Evolutionary conservation across 35 echinoderm and acorn worm genomes (phyloP).

Genomic region (Diadema setosum): DNA sequence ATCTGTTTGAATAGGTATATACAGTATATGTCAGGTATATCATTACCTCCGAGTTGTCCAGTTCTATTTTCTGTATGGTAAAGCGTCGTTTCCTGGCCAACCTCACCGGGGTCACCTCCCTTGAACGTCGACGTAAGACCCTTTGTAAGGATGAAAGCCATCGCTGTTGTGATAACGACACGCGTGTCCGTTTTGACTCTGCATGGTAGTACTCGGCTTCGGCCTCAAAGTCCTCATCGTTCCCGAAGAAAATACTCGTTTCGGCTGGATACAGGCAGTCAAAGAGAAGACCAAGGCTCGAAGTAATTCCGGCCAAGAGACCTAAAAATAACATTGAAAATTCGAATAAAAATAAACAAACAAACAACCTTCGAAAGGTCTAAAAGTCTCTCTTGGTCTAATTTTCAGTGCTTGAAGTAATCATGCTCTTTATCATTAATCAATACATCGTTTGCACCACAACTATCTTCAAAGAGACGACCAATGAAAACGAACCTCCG

Average conservation of each 20-base stretch:
- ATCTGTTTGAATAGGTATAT: no score
- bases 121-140: no score
- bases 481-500: conserved; percentile 21
- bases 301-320: background rate
- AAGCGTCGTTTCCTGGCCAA: no score
- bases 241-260: background rate
- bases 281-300: background rate
- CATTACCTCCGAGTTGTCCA: no score
- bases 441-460: background rate
- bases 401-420: background rate
- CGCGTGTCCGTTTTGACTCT: background rate
- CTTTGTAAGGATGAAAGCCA: no score
- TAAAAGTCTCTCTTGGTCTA: background rate
- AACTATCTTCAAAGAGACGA: background rate
- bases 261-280: background rate
- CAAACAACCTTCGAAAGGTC: no score
- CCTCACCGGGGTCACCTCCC: no score
- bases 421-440: background rate
- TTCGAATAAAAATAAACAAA: no score
- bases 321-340: background rate
- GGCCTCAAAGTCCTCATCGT: background rate
- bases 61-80: no score
- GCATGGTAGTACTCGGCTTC: background rate
- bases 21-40: no score
- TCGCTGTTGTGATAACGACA: no score